Evolutionary conservation across 1,140 invertebrate species (phyloP), one percentile per base, ranked within the genome.

Genomic region (Drosophila sp.): DNA sequence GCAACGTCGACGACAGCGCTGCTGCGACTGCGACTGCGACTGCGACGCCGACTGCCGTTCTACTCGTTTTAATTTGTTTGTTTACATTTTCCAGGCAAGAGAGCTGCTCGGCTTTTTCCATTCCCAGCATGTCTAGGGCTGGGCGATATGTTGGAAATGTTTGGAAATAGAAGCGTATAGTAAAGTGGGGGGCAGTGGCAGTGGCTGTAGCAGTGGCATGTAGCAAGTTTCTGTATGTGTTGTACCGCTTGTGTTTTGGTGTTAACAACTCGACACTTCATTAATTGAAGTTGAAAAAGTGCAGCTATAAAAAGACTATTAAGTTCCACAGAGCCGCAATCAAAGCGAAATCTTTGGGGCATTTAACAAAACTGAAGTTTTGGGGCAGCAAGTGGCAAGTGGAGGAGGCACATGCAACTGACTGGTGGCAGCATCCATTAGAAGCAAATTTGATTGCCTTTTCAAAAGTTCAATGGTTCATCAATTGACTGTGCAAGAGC

Each of bases 231-330:
- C 7, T 50, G 46, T 50, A 27, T 25, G 48, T 66, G 61, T 43
- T 62, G 41, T 59, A 51, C 38, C 48, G 78, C 67, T 80, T 76
- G 76, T 77, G 79, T 80, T 50, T 76, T 89, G 73, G 83, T 87
- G 83, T 87, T 89, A 87, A 87, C 83, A 87, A 87, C 83, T 87
- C 83, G 83, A 83, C 83, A 87, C 83, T 89, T 87, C 83, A 87
- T 87, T 89, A 87, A 87, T 83, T 87, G 83, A 79, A 87, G 75
- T 87, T 86, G 81, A 86, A 86, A 81, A 87, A 83, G 61, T 77
- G 76, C 69, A 89, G 83, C 83, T 87, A 87, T 87, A 89, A 87
- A 87, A 89, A 87, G 84, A 83, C 78, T 69, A 87, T 87, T 89
- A 83, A 83, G 83, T 81, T 73, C 21, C 74, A 76, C 43, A 76